A percentile compares a stretch with the other conserved stretches of the same genome.
These are phyloP conservation scores for Drosophila recens DNA, from an alignment of 2,888 invertebrate species.

Conservation along the genomic window DNA sequence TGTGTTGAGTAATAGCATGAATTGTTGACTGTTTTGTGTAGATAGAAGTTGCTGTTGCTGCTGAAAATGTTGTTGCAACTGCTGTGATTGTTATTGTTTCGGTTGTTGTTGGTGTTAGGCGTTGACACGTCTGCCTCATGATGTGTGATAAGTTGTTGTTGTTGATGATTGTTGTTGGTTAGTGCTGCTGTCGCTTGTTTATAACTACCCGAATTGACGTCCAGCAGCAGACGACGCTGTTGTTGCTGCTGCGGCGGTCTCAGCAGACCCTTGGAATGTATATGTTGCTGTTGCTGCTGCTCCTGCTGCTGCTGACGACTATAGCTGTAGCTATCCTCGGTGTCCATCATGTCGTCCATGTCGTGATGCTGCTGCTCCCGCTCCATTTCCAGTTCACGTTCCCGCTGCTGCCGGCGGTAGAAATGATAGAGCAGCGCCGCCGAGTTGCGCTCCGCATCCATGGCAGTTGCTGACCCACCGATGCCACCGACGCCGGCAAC, in stretches of 20 bases:
- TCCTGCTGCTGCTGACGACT: slow-evolving; percentile 59
- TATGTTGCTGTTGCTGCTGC: slow-evolving; percentile 59
- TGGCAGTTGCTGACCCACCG: slow-evolving; percentile 22
- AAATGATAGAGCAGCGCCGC: slow-evolving; percentile 76
- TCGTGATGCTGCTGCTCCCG: slow-evolving; percentile 33
- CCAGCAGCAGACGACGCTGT: slow-evolving; percentile 81
- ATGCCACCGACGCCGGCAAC: slow-evolving; percentile 29
- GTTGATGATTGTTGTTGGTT: slow-evolving; percentile 57
- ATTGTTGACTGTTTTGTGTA: slow-evolving; percentile 61
- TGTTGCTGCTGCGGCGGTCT: slow-evolving; percentile 69
- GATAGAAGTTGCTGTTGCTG: slow-evolving; percentile 40
- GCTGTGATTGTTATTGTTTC: slow-evolving; percentile 38
- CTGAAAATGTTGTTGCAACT: slow-evolving; percentile 37
- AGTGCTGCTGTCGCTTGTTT: slow-evolving; percentile 57
- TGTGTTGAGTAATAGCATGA: slow-evolving; percentile 78
- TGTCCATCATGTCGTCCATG: slow-evolving; percentile 78
- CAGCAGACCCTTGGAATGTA: slow-evolving; percentile 73
- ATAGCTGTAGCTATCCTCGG: slow-evolving; percentile 74
- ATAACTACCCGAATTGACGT: slow-evolving; percentile 85
- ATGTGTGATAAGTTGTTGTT: slow-evolving; percentile 11
- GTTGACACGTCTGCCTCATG: slow-evolving; percentile 23
- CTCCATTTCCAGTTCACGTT: slow-evolving; percentile 47
- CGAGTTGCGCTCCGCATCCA: slow-evolving; percentile 51
- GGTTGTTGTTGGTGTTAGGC: slow-evolving; percentile 37
- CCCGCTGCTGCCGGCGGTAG: slow-evolving; percentile 77